A percentile compares a stretch with the other conserved stretches of the same genome.
These are phyloP conservation scores for Chymomyza fuscimana DNA, from an alignment of 2,888 invertebrate species.

Conservation along the genomic window DNA sequence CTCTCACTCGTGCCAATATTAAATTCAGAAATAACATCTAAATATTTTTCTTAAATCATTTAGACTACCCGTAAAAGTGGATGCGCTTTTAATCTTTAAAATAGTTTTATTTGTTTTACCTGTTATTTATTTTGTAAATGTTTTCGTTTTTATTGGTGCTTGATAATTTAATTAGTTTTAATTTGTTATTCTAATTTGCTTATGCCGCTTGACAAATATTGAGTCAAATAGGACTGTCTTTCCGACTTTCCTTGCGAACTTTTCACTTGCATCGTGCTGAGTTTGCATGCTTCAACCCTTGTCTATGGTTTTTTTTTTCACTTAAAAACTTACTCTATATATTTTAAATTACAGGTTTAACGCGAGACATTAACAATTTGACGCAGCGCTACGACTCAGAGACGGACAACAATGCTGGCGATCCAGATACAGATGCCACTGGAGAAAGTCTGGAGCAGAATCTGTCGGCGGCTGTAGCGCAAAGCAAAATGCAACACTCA, in stretches of 20 bases:
- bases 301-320: background rate
- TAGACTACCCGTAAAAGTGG: background rate
- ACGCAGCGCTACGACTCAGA: slow-evolving; percentile 80
- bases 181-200: slow-evolving; percentile 21
- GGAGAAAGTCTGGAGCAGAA: slow-evolving; percentile 80
- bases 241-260: slow-evolving; percentile 39
- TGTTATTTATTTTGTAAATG: slow-evolving; percentile 1
- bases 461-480: slow-evolving; percentile 40
- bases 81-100: background rate
- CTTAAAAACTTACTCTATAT: slow-evolving; percentile 10
- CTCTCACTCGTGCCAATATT: too few species aligned
- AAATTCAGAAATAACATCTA: too few species aligned
- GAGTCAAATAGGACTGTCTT: slow-evolving; percentile 54
- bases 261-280: slow-evolving; percentile 2
- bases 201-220: slow-evolving; percentile 57
- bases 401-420: slow-evolving; percentile 82
- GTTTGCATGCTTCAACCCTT: background rate
- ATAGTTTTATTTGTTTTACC: slow-evolving; percentile 2
- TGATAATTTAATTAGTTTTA: slow-evolving; percentile 21
- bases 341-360: slow-evolving; percentile 69
- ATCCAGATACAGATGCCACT: slow-evolving; percentile 89
- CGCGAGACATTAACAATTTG: slow-evolving; percentile 78
- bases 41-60: background rate
- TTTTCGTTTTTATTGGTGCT: slow-evolving; percentile 34
- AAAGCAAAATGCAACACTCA: slow-evolving; percentile 80